Conservation (phyloP, 2,113 vertebrate species). For the Eubucco bourcierii region DNA sequence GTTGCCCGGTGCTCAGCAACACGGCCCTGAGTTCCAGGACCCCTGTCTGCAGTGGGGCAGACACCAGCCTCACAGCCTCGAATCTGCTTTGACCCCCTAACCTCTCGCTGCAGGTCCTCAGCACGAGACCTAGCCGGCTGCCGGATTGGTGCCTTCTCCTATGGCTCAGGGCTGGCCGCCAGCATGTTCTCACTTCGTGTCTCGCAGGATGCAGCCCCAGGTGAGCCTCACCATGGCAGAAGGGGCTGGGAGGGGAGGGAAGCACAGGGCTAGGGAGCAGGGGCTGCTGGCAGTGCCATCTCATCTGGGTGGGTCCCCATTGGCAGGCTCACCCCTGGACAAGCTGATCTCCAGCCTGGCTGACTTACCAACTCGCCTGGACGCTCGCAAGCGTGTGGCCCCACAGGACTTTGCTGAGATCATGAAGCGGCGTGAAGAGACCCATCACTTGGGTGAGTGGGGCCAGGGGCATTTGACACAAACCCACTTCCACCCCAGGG, state of each 20-base stretch:
- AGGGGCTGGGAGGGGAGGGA: not conserved
- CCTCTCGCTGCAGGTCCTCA: slow-evolving; percentile 30
- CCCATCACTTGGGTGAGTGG: slow-evolving; percentile 73
- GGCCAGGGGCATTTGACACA: fast-evolving
- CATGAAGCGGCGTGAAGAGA: slow-evolving; percentile 76
- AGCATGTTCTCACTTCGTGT: slow-evolving; percentile 77
- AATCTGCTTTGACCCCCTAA: not conserved
- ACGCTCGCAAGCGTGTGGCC: slow-evolving; percentile 65
- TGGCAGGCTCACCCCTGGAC: slow-evolving; percentile 72
- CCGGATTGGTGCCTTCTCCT: slow-evolving; percentile 78
- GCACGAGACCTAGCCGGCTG: slow-evolving; percentile 71
- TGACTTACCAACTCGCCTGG: slow-evolving; percentile 71
- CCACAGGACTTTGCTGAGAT: slow-evolving; percentile 71
- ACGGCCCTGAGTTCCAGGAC: fast-evolving
- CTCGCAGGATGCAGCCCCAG: slow-evolving; percentile 62
- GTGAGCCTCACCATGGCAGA: not conserved
- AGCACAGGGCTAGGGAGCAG: fast-evolving
- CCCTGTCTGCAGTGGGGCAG: not conserved
- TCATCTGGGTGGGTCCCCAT: fast-evolving
- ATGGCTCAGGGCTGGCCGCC: slow-evolving; percentile 77
- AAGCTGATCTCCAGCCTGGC: slow-evolving; percentile 75
- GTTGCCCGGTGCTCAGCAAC: fast-evolving
- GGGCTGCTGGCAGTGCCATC: fast-evolving
- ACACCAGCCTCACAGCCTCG: fast-evolving
- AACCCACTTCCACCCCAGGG: fast-evolving